phyloP scores from a whole-genome alignment of 2,113 vertebrate species.

The Apteryx mantelli region DNA sequence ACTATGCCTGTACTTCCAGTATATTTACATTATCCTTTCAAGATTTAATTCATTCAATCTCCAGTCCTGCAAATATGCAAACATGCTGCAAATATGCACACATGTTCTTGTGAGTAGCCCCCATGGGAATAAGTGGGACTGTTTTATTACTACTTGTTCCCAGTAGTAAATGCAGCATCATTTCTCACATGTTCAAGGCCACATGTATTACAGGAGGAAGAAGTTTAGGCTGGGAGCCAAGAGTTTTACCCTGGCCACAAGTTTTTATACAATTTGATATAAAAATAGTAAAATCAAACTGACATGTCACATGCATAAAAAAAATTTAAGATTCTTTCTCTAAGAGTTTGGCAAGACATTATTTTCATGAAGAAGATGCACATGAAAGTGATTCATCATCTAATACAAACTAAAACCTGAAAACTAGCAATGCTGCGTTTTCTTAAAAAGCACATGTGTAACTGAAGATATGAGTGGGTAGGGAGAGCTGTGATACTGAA shows the following conservation, averaged over 20 bases:
- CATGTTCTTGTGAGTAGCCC: not conserved
- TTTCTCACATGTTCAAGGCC: not conserved
- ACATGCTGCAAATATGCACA: not conserved
- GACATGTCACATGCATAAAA: not conserved
- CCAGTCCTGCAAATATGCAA: not conserved
- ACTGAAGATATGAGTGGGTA: not conserved
- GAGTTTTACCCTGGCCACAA: not conserved
- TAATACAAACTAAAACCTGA: not conserved
- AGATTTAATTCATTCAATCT: not conserved
- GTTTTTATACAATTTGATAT: not conserved
- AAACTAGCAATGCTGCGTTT: not conserved
- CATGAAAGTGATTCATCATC: not conserved
- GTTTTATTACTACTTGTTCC: no score
- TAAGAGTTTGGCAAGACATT: not conserved
- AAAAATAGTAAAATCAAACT: not conserved
- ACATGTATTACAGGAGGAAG: fast-evolving
- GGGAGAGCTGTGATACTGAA: not conserved
- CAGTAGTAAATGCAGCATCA: not conserved
- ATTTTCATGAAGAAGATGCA: not conserved
- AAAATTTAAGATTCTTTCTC: not conserved
- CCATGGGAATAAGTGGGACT: fast-evolving
- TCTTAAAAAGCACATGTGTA: not conserved
- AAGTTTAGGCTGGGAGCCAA: not conserved
- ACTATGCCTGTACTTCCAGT: not conserved
- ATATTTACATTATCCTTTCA: not conserved